Evolutionary conservation across 2,888 invertebrate genomes (phyloP).

Genomic region (Odontomyia ornata): DNA sequence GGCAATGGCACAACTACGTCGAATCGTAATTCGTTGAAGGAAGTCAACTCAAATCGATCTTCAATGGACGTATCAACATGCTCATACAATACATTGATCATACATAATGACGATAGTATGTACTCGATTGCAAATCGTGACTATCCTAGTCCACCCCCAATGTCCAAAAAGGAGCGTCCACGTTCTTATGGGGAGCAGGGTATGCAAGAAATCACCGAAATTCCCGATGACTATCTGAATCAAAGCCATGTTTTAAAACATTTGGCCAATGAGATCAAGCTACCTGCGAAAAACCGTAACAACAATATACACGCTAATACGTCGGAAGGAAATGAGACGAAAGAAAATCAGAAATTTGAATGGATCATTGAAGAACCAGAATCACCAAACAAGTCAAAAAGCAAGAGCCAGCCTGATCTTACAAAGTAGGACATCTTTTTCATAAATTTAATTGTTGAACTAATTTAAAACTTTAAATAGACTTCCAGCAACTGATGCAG

Average conservation of each 20-base stretch:
- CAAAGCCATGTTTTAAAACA: conserved; percentile 86
- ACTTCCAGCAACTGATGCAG: conserved; percentile 48
- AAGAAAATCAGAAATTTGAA: conserved; percentile 50
- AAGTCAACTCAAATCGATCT: conserved; percentile 70
- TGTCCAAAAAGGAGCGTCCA: conserved; percentile 51
- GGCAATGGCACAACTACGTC: conserved; percentile 53
- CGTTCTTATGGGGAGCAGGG: conserved; percentile 52
- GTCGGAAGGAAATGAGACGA: conserved; percentile 53
- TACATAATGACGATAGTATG: conserved; percentile 71
- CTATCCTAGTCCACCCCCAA: conserved; percentile 48
- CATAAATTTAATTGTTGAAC: conserved; percentile 1
- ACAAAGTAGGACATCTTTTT: conserved; percentile 50
- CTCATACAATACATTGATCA: conserved; percentile 84
- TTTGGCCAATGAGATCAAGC: conserved; percentile 77
- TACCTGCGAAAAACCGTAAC: conserved; percentile 53
- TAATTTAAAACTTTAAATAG: conserved; percentile 42
- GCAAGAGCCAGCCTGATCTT: conserved; percentile 53
- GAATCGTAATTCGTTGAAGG: conserved; percentile 73
- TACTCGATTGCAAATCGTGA: conserved; percentile 50
- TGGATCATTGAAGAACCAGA: conserved; percentile 50
- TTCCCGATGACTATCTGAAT: conserved; percentile 84
- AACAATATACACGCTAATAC: conserved; percentile 53
- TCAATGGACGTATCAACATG: conserved; percentile 79
- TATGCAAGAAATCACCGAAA: conserved; percentile 80
- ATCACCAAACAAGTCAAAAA: conserved; percentile 51